These are phyloP conservation scores for Celastrina argiolus DNA, from an alignment of 2,888 invertebrate species.

Conservation along the genomic window DNA sequence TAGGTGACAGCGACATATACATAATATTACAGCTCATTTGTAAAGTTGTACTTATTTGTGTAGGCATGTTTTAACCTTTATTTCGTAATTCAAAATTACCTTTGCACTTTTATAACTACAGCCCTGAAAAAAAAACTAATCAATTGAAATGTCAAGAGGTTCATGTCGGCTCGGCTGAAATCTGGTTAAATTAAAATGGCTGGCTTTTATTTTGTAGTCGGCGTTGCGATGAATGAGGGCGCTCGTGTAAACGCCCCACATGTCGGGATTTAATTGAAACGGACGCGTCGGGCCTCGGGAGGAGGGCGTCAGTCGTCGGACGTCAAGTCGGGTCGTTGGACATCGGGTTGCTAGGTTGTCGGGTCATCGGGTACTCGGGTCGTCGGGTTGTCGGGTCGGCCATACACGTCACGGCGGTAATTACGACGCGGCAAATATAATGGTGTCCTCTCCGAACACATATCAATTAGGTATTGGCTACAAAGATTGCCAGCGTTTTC, in stretches of 20 bases:
- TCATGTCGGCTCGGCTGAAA: conserved; percentile 23
- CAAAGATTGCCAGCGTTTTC: not conserved
- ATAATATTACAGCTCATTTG: no score
- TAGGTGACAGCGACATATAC: no score
- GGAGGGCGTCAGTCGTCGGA: not conserved
- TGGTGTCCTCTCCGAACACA: conserved; percentile 46
- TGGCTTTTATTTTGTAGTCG: conserved; percentile 39
- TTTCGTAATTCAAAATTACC: not conserved
- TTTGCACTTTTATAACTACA: not conserved
- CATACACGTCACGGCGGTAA: conserved; percentile 48
- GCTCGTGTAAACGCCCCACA: conserved; percentile 47
- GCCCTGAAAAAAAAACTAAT: conserved; percentile 13
- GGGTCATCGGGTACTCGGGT: not conserved
- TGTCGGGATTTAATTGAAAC: conserved; percentile 66
- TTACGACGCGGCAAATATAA: conserved; percentile 55
- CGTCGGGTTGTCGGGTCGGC: conserved; percentile 39
- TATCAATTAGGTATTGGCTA: conserved; percentile 14
- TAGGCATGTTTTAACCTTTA: not conserved
- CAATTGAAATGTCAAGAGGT: conserved; percentile 23
- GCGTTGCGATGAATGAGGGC: conserved; percentile 51
- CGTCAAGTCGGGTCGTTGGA: not conserved
- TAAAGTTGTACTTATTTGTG: no score
- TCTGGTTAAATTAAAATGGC: conserved; percentile 34
- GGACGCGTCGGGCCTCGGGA: conserved; percentile 50
- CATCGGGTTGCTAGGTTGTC: not conserved